phyloP scores from a whole-genome alignment of 2,888 invertebrate genomes.

The Venusia cambrica region DNA sequence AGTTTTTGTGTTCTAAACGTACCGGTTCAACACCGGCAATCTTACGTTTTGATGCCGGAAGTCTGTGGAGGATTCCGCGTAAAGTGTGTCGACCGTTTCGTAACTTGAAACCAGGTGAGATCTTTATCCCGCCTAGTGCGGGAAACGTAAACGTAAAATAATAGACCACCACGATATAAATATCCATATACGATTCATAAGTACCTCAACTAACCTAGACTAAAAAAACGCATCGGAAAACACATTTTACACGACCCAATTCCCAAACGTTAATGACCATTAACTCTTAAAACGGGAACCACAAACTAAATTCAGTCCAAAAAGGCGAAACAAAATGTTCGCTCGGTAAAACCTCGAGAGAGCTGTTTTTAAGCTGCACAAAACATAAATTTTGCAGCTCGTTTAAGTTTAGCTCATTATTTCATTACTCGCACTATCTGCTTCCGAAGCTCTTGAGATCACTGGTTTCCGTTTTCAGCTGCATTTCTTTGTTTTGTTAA shows the following conservation, averaged over 20 bases:
- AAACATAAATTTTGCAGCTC: constrained; percentile 76
- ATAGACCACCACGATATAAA: no score
- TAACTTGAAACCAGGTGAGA: no score
- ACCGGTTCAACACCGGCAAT: no score
- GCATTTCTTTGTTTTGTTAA: constrained; percentile 27
- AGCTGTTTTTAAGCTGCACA: constrained; percentile 73
- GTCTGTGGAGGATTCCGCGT: no score
- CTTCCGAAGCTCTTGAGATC: constrained; percentile 39
- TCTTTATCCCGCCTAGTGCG: no score
- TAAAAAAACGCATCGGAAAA: neutral
- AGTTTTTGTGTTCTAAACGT: no score
- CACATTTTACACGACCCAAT: constrained; percentile 11
- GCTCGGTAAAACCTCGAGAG: constrained; percentile 65
- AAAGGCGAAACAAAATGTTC: constrained; percentile 62
- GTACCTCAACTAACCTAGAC: no score
- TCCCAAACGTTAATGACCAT: constrained; percentile 34
- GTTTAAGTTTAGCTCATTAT: constrained; percentile 76
- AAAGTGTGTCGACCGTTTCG: no score
- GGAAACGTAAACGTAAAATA: no score
- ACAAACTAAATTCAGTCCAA: constrained; percentile 59
- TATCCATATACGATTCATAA: no score
- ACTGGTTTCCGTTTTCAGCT: constrained; percentile 21
- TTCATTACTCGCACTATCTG: constrained; percentile 67
- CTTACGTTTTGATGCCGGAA: no score
- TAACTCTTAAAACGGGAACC: constrained; percentile 51